A percentile compares a stretch with the other conserved stretches of the same genome.
phyloP scores from a whole-genome alignment of 2,888 invertebrate species.

The Salticus scenicus region DNA sequence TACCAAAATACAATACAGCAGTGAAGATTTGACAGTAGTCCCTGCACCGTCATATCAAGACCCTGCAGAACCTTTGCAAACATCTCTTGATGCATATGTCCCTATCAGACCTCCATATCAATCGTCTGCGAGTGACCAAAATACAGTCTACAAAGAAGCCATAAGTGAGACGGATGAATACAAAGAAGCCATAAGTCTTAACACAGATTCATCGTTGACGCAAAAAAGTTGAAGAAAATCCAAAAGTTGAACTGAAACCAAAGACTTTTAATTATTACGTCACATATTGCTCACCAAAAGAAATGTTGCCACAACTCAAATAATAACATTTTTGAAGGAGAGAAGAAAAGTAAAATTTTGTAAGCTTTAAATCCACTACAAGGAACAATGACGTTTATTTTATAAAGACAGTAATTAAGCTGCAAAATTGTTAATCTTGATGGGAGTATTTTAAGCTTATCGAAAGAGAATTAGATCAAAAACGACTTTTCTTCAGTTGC shows the following conservation, averaged over 20 bases:
- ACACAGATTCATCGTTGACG: slow-evolving; percentile 4
- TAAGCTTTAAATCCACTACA: too few relatives aligned
- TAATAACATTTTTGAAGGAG: too few relatives aligned
- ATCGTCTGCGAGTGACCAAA: slow-evolving; percentile 26
- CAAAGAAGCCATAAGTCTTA: slow-evolving; percentile 45
- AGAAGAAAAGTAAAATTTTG: too few relatives aligned
- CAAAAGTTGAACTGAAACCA: neutral
- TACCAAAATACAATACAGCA: slow-evolving; percentile 41
- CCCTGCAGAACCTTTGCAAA: slow-evolving; percentile 47
- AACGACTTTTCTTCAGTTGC: too few relatives aligned
- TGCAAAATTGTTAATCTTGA: too few relatives aligned
- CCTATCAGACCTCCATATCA: slow-evolving; percentile 48
- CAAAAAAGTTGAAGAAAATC: slow-evolving; percentile 12
- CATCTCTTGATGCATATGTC: slow-evolving; percentile 46
- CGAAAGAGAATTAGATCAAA: too few relatives aligned
- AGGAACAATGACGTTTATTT: too few relatives aligned
- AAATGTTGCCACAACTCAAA: too few relatives aligned
- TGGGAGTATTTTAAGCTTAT: too few relatives aligned
- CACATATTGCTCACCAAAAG: too few relatives aligned
- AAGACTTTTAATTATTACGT: neutral
- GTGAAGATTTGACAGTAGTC: slow-evolving; percentile 37
- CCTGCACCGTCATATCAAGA: slow-evolving; percentile 45
- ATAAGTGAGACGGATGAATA: slow-evolving; percentile 35
- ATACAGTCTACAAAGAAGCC: slow-evolving; percentile 53
- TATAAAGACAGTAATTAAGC: too few relatives aligned